A percentile compares a stretch with the other conserved stretches of the same genome.
Conservation (phyloP, 2,113 vertebrate genomes). For the Engystomops pustulosus region DNA sequence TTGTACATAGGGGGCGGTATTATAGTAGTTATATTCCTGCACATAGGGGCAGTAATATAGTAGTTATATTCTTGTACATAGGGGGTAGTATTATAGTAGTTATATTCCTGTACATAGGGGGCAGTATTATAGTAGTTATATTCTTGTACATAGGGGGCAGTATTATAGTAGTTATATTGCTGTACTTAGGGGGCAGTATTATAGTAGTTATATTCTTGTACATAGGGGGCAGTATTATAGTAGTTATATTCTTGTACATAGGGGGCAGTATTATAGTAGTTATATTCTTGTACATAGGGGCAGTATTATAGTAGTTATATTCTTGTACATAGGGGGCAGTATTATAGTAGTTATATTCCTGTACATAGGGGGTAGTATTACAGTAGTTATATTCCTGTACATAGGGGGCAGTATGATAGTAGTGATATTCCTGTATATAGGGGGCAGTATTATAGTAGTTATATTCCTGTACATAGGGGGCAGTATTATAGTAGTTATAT, state of each 20-base stretch:
- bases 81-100: background rate
- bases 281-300: no score
- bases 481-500: slow-evolving; percentile 3
- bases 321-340: slow-evolving; percentile 1
- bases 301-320: background rate
- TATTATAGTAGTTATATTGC: background rate
- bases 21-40: background rate
- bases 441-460: background rate
- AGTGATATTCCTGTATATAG: background rate
- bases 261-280: background rate
- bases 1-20: background rate
- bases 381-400: background rate
- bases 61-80: slow-evolving; percentile 3
- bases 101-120: background rate
- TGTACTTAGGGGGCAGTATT: background rate
- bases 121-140: slow-evolving; percentile 12
- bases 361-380: background rate
- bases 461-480: no score
- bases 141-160: background rate
- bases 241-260: slow-evolving; percentile 3
- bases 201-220: slow-evolving; percentile 3
- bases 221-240: background rate
- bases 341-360: background rate
- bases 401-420: background rate
- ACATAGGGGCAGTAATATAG: background rate